Conservation (phyloP, 2,797 vertebrate species). For the Mormyrus proboscirostris region DNA sequence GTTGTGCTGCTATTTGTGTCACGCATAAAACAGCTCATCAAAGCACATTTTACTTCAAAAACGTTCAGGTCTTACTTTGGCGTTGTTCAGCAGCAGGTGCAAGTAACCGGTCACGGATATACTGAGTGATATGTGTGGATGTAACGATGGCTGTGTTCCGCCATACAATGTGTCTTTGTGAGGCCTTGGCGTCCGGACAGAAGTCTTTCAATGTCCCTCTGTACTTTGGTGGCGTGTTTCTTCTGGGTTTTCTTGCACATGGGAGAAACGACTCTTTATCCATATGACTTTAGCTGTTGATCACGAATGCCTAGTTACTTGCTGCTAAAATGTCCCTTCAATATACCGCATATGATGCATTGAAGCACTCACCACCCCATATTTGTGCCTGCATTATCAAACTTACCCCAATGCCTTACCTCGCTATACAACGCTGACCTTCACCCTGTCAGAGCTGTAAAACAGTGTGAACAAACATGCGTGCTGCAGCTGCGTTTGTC, state of each 20-base stretch:
- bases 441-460: neutral
- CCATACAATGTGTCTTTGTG: slow-evolving; percentile 65
- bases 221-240: slow-evolving; percentile 10
- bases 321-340: neutral
- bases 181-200: slow-evolving; percentile 47
- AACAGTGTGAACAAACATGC: neutral
- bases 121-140: slow-evolving; percentile 18
- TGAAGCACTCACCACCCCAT: neutral
- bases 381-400: neutral
- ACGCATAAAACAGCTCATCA: neutral
- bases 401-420: neutral
- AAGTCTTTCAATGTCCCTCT: slow-evolving; percentile 35
- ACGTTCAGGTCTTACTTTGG: neutral
- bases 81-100: neutral
- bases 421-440: neutral
- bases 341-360: neutral
- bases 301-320: neutral
- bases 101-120: neutral
- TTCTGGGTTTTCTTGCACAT: neutral
- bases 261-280: slow-evolving; percentile 11
- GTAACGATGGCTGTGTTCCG: slow-evolving; percentile 48
- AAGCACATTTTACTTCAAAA: neutral
- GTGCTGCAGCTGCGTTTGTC: neutral
- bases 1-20: neutral
- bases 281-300: neutral